Evolutionary conservation across 2,888 invertebrate genomes (phyloP).

Genomic region (Caenorhabditis sp.): DNA sequence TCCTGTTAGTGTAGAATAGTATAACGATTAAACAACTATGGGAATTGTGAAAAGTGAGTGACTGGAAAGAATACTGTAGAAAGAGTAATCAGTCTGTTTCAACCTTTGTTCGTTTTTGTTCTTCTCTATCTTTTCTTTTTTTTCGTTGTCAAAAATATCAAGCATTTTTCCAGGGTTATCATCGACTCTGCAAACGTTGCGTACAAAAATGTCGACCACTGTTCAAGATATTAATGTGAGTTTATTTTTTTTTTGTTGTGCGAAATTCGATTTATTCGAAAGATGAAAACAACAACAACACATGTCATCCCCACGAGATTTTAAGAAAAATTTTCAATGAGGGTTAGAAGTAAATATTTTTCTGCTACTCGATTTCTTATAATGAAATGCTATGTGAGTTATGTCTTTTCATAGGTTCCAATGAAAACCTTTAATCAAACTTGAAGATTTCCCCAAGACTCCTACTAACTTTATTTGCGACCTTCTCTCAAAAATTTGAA

Average conservation of each 20-base stretch:
- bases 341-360: too few species aligned
- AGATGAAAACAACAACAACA: neutral
- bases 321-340: too few species aligned
- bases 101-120: neutral
- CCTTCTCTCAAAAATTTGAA: too few species aligned
- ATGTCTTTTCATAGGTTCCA: too few species aligned
- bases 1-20: neutral
- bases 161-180: neutral
- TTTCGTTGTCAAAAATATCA: neutral
- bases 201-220: neutral
- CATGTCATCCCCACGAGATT: neutral
- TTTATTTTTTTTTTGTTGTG: neutral
- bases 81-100: too few species aligned
- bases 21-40: neutral
- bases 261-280: neutral
- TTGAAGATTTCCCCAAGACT: too few species aligned
- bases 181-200: neutral
- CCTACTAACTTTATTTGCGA: too few species aligned
- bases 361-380: too few species aligned
- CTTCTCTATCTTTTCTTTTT: neutral
- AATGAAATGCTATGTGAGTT: too few species aligned
- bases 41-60: neutral
- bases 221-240: neutral
- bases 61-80: too few species aligned
- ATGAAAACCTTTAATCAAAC: too few species aligned